These are phyloP conservation scores for Paramormyrops kingsleyae DNA, from an alignment of 2,113 vertebrate species.

Conservation along the genomic window DNA sequence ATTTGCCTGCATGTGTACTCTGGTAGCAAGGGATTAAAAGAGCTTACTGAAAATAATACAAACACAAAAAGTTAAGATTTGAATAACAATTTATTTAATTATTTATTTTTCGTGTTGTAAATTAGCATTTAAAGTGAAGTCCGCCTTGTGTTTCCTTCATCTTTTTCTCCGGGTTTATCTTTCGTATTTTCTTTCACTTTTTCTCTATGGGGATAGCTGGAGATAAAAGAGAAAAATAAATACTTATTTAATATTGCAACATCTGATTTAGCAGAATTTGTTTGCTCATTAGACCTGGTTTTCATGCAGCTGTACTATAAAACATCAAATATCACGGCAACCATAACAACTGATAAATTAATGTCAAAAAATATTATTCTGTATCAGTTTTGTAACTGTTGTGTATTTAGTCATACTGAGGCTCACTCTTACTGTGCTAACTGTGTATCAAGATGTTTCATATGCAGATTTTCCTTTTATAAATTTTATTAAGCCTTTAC, in stretches of 20 bases:
- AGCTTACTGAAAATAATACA: not conserved
- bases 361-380: not conserved
- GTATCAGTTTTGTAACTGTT: not conserved
- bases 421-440: not conserved
- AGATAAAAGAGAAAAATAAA: not conserved
- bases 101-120: not conserved
- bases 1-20: not conserved
- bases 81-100: not conserved
- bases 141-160: not conserved
- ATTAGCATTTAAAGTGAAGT: not conserved
- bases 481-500: not conserved
- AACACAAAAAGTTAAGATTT: not conserved
- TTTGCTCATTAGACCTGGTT: not conserved
- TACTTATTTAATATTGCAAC: not conserved
- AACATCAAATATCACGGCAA: not conserved
- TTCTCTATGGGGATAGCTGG: constrained; percentile 6
- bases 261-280: not conserved
- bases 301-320: not conserved
- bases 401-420: not conserved
- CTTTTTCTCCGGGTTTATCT: not conserved
- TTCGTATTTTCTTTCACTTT: not conserved
- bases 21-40: not conserved
- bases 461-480: not conserved
- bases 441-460: not conserved
- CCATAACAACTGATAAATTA: not conserved